Percentiles rank a stretch among this genome's conserved stretches.
phyloP scores from a whole-genome alignment of 2,113 vertebrate genomes.

The Proteles cristata region DNA sequence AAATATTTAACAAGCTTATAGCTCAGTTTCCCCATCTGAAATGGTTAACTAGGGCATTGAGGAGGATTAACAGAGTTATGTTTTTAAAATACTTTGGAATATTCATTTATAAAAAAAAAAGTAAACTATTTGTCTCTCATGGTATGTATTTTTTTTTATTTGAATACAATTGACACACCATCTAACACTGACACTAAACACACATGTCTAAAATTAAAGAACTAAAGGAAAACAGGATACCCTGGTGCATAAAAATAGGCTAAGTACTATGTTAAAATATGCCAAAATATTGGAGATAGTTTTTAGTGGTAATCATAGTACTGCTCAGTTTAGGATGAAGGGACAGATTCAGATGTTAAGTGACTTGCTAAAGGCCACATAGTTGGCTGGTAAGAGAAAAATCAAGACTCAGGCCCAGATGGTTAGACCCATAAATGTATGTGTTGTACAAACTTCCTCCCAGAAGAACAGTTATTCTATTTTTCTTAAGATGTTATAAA shows the following conservation, averaged over 20 bases:
- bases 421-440: constrained; percentile 52
- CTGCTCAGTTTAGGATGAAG: constrained; percentile 13
- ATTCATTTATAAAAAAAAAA: constrained; percentile 2
- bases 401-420: constrained; percentile 56
- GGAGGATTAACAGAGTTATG: background rate
- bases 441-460: constrained; percentile 57
- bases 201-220: constrained; percentile 34
- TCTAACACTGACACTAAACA: background rate
- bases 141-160: background rate
- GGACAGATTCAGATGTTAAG: constrained; percentile 29
- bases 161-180: background rate
- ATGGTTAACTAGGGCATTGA: background rate
- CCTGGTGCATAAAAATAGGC: background rate
- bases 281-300: background rate
- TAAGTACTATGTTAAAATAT: background rate
- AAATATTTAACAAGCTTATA: background rate
- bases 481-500: constrained; percentile 62
- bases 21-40: constrained; percentile 8
- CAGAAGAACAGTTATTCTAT: constrained; percentile 23
- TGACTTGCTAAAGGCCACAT: constrained; percentile 36
- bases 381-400: constrained; percentile 37
- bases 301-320: background rate
- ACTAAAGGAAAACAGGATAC: background rate
- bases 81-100: constrained; percentile 2
- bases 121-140: constrained; percentile 12